Percentiles rank a stretch among this genome's conserved stretches.
phyloP scores from a whole-genome alignment of 2,797 vertebrate species.

The Cuniculus paca region DNA sequence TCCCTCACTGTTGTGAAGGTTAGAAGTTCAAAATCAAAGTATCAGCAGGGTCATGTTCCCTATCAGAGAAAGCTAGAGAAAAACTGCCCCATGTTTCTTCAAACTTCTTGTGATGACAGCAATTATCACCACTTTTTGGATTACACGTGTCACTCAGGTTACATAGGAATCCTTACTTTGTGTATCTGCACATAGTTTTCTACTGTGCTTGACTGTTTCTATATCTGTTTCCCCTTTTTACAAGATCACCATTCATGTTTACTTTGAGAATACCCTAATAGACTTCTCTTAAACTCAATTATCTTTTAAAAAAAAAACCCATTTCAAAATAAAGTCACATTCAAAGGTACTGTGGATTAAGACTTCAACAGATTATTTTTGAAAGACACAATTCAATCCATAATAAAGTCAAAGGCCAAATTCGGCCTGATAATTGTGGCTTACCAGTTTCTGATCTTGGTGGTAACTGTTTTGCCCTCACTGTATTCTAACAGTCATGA shows the following conservation, averaged over 20 bases:
- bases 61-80: neutral
- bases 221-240: neutral
- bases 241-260: neutral
- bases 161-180: neutral
- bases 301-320: neutral
- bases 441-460: neutral
- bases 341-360: neutral
- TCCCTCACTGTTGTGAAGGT: neutral
- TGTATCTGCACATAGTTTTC: neutral
- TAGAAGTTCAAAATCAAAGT: neutral
- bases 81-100: neutral
- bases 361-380: neutral
- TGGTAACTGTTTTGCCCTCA: neutral
- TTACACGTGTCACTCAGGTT: neutral
- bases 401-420: neutral
- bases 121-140: neutral
- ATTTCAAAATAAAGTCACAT: neutral
- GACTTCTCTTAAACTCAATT: neutral
- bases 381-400: neutral
- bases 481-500: neutral
- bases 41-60: neutral
- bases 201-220: neutral
- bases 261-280: neutral
- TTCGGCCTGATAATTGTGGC: neutral
- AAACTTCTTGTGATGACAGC: neutral